phyloP scores from a whole-genome alignment of 2,113 vertebrate genomes.

The Melanotaenia duboulayi region DNA sequence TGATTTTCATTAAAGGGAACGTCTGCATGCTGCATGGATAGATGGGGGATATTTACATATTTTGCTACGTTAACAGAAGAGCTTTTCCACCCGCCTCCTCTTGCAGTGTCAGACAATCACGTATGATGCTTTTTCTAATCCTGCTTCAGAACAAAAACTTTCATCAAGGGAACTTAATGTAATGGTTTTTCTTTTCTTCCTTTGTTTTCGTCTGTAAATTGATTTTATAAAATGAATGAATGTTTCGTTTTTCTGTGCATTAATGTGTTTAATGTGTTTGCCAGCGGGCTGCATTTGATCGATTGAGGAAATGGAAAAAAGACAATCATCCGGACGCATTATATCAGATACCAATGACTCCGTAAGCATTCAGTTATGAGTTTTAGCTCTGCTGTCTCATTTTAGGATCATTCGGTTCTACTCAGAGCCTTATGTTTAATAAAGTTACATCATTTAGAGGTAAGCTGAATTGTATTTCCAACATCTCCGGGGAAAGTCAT shows the following conservation, averaged over 20 bases:
- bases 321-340: conserved; percentile 62
- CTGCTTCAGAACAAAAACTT: conserved; percentile 23
- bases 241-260: conserved; percentile 47
- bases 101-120: conserved; percentile 67
- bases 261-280: conserved; percentile 48
- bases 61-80: not conserved
- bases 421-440: conserved; percentile 24
- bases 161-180: conserved; percentile 28
- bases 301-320: conserved; percentile 37
- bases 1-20: conserved; percentile 49
- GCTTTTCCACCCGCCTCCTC: conserved; percentile 32
- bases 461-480: conserved; percentile 31
- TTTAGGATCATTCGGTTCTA: conserved; percentile 26
- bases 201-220: conserved; percentile 31
- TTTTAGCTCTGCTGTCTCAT: conserved; percentile 43
- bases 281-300: conserved; percentile 30
- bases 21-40: conserved; percentile 67
- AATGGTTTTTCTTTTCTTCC: conserved; percentile 9
- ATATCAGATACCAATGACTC: conserved; percentile 52
- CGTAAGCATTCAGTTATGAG: conserved; percentile 34
- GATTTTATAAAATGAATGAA: conserved; percentile 45
- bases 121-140: conserved; percentile 22
- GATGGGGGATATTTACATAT: conserved; percentile 17
- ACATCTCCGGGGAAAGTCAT: conserved; percentile 3
- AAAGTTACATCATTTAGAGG: conserved; percentile 15